These are phyloP conservation scores for Eupithecia centaureata DNA, from an alignment of 2,888 invertebrate genomes.

Conservation along the genomic window DNA sequence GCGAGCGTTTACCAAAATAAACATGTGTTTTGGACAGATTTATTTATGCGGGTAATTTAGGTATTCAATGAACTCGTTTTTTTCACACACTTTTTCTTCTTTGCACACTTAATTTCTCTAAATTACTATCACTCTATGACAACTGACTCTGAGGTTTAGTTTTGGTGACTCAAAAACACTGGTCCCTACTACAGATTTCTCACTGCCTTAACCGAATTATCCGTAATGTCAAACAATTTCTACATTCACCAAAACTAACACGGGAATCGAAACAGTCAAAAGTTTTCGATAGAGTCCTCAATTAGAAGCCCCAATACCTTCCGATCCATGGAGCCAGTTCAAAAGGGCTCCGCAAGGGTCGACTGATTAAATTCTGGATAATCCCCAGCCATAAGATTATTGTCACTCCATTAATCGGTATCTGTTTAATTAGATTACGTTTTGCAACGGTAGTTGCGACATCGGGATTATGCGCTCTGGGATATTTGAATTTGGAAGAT, in stretches of 20 bases:
- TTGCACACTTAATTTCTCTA: neutral
- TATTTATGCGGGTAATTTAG: neutral
- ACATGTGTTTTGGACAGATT: slow-evolving; percentile 1
- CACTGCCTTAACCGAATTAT: neutral
- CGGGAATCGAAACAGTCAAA: neutral
- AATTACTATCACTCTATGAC: neutral
- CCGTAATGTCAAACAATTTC: neutral
- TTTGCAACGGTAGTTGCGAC: slow-evolving; percentile 43
- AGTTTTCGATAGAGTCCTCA: slow-evolving; percentile 8
- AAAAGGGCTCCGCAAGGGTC: slow-evolving; percentile 58
- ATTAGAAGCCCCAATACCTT: slow-evolving; percentile 7
- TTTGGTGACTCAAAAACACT: neutral
- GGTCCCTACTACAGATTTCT: neutral
- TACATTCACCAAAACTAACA: neutral
- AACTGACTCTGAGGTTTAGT: neutral
- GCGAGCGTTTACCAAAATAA: slow-evolving; percentile 1
- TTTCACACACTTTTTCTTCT: neutral
- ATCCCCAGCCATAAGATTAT: slow-evolving; percentile 78
- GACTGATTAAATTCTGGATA: slow-evolving; percentile 78
- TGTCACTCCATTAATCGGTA: slow-evolving; percentile 80
- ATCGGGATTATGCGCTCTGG: slow-evolving; percentile 41
- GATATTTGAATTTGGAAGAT: slow-evolving; percentile 42
- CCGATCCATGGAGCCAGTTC: slow-evolving; percentile 44
- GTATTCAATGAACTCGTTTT: neutral
- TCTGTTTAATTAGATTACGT: slow-evolving; percentile 73